A percentile compares a stretch with the other conserved stretches of the same genome.
Conservation (phyloP, 2,888 invertebrate genomes). For the Phalera bucephala region DNA sequence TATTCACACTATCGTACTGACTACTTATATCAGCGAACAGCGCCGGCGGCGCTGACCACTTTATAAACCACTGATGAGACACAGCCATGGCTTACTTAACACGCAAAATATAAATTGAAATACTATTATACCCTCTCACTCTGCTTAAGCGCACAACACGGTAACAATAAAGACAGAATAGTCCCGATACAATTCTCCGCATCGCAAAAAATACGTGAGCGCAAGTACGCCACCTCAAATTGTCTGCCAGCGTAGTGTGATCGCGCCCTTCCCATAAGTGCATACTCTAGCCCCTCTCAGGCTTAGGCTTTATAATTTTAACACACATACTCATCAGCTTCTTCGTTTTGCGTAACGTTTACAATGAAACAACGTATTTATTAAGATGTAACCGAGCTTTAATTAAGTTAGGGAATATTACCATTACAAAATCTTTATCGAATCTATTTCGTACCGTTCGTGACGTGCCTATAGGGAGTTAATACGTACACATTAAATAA, state of each 20-base stretch:
- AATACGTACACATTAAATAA: slow-evolving; percentile 11
- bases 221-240: slow-evolving; percentile 41
- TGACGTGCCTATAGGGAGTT: slow-evolving; percentile 9
- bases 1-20: slow-evolving; percentile 53
- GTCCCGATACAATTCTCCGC: slow-evolving; percentile 27
- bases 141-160: slow-evolving; percentile 19
- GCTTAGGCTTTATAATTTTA: slow-evolving; percentile 25
- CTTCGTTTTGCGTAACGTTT: slow-evolving; percentile 5
- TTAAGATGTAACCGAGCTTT: not conserved
- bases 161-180: slow-evolving; percentile 31
- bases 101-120: slow-evolving; percentile 31
- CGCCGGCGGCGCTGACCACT: slow-evolving; percentile 69
- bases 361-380: not conserved
- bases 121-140: slow-evolving; percentile 35
- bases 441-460: slow-evolving; percentile 7
- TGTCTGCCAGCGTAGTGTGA: slow-evolving; percentile 43
- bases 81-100: slow-evolving; percentile 60
- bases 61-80: slow-evolving; percentile 78
- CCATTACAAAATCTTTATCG: slow-evolving; percentile 3
- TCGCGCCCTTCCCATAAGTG: slow-evolving; percentile 42
- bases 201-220: slow-evolving; percentile 56
- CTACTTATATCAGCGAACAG: slow-evolving; percentile 60
- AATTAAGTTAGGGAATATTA: no score
- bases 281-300: slow-evolving; percentile 40
- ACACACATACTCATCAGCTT: slow-evolving; percentile 21